Evolutionary conservation across 2,888 invertebrate species (phyloP).

Genomic region (Lysandra bellargus): DNA sequence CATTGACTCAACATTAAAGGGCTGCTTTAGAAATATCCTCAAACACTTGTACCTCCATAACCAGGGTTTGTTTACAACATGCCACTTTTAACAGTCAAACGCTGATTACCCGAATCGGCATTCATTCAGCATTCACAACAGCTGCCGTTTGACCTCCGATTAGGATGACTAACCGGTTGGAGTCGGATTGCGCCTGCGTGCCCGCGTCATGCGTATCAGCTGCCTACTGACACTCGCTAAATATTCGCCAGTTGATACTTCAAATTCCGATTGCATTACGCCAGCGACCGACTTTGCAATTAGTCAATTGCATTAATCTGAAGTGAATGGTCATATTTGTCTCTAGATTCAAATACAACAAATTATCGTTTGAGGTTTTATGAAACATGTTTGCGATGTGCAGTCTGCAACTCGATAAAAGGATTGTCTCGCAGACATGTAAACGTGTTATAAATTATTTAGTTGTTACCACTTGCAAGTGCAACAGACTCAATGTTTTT

Average conservation of each 20-base stretch:
- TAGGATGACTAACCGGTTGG: slow-evolving; percentile 17
- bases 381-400: background rate
- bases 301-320: background rate
- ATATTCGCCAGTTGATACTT: background rate
- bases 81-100: background rate
- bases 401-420: background rate
- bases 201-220: slow-evolving; percentile 10
- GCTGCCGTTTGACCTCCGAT: slow-evolving; percentile 18
- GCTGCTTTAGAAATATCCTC: background rate
- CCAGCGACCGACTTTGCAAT: background rate
- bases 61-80: background rate
- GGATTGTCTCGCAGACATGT: background rate
- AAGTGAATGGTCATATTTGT: background rate
- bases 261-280: slow-evolving; percentile 1
- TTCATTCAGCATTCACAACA: slow-evolving; percentile 8
- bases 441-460: slow-evolving; percentile 10
- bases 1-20: too few species aligned
- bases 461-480: background rate
- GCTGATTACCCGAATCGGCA: background rate
- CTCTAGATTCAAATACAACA: background rate
- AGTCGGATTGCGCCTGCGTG: slow-evolving; percentile 14
- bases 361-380: background rate
- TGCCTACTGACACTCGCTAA: background rate
- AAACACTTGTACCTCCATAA: background rate
- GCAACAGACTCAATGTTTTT: background rate